Evolutionary conservation across 37 sponge, comb jelly and placozoan species (phyloP), one percentile per base, ranked within the genome.

Genomic region (Aplysina aerophoba): DNA sequence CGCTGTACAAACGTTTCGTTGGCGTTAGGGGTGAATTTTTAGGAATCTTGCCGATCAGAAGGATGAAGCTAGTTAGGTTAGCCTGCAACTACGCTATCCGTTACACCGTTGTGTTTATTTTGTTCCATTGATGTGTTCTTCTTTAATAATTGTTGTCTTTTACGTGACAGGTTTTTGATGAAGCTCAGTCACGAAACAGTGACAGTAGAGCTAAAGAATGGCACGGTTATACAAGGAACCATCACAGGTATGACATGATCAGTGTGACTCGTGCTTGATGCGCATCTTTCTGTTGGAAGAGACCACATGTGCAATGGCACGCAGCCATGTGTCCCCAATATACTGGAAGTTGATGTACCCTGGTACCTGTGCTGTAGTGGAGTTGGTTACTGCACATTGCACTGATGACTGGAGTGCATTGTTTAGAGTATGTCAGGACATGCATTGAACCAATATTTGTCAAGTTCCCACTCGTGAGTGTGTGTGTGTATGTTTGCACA

Each of bases 181-280:
- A 99, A 96, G 80, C 84, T 99, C 14, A 93, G 89, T 86, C 99
- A 99, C 80, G 99, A 99, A 88, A 97, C 97, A 38, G 99, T 99
- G 58, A 95, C 97, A 6, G 87, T 99, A 39, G 95, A 99, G 63
- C 91, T 99, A 64, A 99, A 99, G 88, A 99, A 99, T 85, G 99
- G 99, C 0, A 99, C 99, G 15, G 90, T 95, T 27, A 90, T 99
- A 19, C 94, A 96, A 59, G 99, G 99, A 58, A 99, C 99, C 19
- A 87, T 99, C 34, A 79, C 88, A 56, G 98, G 97, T 96, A 62
- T 13, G 4, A n/a, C 11, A 13, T 11, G 5, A 27, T 27, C 4
- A 13, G 13, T 73, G n/a, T 30, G 27, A 44, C 3, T 41, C 5
- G 36, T 27, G n/a, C 63, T 62, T 22, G 12, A 62, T 22, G 25